These are phyloP conservation scores for Parazoanthus atlanticus DNA, from an alignment of 92 coral and sea anemone species.

Conservation along the genomic window DNA sequence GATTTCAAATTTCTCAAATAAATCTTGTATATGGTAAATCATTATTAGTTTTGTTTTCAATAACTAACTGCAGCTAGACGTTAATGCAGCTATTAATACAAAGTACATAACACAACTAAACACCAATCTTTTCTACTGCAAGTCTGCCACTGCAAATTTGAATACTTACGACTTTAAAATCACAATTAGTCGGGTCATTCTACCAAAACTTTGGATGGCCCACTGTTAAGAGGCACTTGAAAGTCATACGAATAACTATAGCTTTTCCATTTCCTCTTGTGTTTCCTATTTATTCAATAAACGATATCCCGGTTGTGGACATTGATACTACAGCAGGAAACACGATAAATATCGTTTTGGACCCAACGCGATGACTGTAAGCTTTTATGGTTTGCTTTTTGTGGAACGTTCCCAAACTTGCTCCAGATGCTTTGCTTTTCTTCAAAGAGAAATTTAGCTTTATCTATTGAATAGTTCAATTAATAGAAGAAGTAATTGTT, in stretches of 20 bases:
- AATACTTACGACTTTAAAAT: neutral
- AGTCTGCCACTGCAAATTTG: neutral
- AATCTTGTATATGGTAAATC: neutral
- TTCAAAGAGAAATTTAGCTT: neutral
- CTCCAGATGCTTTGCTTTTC: neutral
- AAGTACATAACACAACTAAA: conserved; percentile 4
- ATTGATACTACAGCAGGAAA: neutral
- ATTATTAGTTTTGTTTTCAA: neutral
- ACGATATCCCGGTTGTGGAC: neutral
- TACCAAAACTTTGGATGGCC: conserved; percentile 18
- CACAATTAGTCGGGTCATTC: neutral
- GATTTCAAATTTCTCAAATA: neutral
- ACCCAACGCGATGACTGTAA: neutral
- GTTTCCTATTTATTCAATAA: conserved; percentile 16
- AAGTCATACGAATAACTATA: conserved; percentile 1
- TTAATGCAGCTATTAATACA: neutral
- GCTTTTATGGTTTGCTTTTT: neutral
- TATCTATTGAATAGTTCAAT: neutral
- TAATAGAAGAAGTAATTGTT: neutral
- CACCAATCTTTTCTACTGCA: conserved; percentile 7
- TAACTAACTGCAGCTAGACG: conserved; percentile 6
- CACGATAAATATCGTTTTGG: neutral
- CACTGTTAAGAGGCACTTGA: conserved; percentile 26
- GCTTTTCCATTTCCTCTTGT: conserved; percentile 6
- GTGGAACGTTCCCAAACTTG: neutral